Evolutionary conservation across 2,888 invertebrate species (phyloP).

Genomic region (Alentia gelatinosa): DNA sequence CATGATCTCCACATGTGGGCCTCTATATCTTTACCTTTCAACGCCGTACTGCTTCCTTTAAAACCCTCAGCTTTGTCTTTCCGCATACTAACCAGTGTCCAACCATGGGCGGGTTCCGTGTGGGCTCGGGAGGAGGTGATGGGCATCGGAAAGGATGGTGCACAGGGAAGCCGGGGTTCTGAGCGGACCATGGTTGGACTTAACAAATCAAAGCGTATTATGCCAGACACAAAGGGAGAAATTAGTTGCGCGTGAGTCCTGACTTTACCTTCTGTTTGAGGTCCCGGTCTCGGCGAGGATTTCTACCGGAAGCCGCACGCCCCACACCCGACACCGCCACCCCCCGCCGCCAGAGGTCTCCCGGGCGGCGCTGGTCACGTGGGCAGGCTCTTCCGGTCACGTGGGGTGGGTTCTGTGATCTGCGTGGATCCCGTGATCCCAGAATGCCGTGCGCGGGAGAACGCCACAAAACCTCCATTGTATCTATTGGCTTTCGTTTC

Average conservation of each 20-base stretch:
- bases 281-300: neutral
- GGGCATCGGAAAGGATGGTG: too few species aligned
- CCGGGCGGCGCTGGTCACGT: neutral
- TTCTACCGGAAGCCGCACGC: neutral
- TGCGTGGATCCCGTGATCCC: neutral
- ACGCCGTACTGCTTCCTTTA: neutral
- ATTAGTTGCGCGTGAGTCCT: neutral
- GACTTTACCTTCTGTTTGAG: neutral
- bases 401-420: neutral
- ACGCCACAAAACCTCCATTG: neutral
- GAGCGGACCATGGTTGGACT: neutral
- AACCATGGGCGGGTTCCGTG: neutral
- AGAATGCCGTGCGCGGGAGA: neutral
- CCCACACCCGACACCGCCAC: neutral
- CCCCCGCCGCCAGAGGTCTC: neutral
- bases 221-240: neutral
- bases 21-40: neutral
- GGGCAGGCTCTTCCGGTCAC: neutral
- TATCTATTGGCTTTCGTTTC: too few species aligned
- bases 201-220: neutral
- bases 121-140: neutral
- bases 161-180: neutral
- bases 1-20: too few species aligned
- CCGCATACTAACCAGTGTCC: neutral
- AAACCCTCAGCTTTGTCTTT: neutral